Evolutionary conservation across 2,888 invertebrate genomes (phyloP).

Genomic region (Branchipolynoe longqiensis): DNA sequence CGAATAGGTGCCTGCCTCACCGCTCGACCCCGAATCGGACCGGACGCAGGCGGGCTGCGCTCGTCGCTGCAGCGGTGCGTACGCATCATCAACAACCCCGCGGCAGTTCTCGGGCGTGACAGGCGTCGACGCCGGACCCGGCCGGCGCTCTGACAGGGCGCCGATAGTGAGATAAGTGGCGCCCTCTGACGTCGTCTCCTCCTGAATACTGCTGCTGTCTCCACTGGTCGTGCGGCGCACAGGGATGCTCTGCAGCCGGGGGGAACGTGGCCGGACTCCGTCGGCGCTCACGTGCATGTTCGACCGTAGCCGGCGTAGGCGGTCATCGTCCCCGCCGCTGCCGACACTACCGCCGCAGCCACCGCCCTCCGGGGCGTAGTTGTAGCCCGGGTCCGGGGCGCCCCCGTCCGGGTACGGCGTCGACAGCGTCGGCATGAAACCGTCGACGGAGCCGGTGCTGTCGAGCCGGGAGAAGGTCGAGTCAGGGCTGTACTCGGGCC

Average conservation of each 20-base stretch:
- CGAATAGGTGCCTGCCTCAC: slow-evolving; percentile 10
- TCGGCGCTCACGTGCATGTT: slow-evolving; percentile 11
- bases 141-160: neutral
- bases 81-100: neutral
- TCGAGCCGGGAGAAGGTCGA: slow-evolving; percentile 54
- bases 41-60: slow-evolving; percentile 18
- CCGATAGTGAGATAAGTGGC: slow-evolving; percentile 23
- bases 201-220: slow-evolving; percentile 45
- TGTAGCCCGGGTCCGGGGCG: neutral
- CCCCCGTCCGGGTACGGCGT: neutral
- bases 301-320: slow-evolving; percentile 1
- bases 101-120: slow-evolving; percentile 15
- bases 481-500: slow-evolving; percentile 49
- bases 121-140: neutral
- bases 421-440: slow-evolving; percentile 55
- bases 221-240: slow-evolving; percentile 41
- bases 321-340: slow-evolving; percentile 41
- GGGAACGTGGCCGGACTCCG: neutral
- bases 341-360: neutral
- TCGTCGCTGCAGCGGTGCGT: neutral
- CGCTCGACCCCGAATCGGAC: slow-evolving; percentile 49
- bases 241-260: slow-evolving; percentile 46
- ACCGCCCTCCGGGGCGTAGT: neutral
- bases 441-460: slow-evolving; percentile 61
- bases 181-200: neutral